Percentiles rank a stretch among this genome's conserved stretches.
Conservation (phyloP, 2,113 vertebrate genomes). For the Emydocephalus ijimae region DNA sequence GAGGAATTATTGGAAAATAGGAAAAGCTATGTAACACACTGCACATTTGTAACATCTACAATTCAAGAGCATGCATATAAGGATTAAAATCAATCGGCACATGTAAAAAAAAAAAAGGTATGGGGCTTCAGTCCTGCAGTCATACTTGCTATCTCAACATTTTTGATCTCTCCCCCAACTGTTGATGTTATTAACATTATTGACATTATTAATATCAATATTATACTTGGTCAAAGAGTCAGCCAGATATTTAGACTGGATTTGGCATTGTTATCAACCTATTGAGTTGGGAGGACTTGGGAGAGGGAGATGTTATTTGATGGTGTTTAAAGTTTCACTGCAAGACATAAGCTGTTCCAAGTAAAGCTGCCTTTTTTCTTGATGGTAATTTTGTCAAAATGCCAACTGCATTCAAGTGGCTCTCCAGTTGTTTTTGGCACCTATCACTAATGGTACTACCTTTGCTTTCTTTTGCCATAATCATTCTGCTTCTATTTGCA, state of each 20-base stretch:
- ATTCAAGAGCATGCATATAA: background rate
- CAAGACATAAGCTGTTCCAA: background rate
- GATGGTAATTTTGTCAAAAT: background rate
- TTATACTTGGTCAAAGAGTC: background rate
- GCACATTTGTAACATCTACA: background rate
- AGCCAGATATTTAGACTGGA: background rate
- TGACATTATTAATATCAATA: background rate
- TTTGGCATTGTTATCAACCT: background rate
- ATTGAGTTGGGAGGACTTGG: background rate
- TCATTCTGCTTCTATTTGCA: background rate
- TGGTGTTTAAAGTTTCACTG: background rate
- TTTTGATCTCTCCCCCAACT: background rate
- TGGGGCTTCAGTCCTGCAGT: background rate
- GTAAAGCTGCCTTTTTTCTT: background rate
- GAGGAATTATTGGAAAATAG: background rate
- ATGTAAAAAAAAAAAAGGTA: background rate
- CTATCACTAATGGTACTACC: background rate
- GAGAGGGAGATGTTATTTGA: background rate
- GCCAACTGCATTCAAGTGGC: background rate
- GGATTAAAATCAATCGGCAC: background rate
- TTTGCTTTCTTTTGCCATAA: background rate
- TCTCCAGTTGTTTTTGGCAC: background rate
- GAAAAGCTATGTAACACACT: background rate
- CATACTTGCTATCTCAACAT: background rate
- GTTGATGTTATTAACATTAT: background rate